Conservation (phyloP, 2,113 vertebrate genomes). For the Edolisoma coerulescens region DNA sequence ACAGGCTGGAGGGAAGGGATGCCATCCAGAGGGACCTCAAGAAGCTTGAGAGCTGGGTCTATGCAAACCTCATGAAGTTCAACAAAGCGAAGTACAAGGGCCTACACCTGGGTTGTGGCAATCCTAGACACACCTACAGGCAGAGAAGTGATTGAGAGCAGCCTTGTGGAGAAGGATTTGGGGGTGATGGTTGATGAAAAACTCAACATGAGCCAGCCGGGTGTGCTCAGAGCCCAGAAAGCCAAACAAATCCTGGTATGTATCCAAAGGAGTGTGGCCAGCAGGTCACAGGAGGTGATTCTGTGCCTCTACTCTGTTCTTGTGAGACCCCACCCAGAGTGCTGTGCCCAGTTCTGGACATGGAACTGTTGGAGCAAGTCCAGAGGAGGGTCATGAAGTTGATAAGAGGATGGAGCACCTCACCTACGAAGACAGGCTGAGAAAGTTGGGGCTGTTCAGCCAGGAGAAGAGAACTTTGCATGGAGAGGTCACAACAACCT, state of each 20-base stretch:
- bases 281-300: not conserved
- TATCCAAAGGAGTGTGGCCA: not conserved
- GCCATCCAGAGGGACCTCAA: not conserved
- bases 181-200: not conserved
- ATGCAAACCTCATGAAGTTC: not conserved
- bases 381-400: not conserved
- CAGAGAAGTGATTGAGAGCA: not conserved
- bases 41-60: not conserved
- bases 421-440: not conserved
- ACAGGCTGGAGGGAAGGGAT: accelerated
- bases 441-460: not conserved
- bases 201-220: not conserved
- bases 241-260: not conserved
- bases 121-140: not conserved
- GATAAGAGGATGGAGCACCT: not conserved
- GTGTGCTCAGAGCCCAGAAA: not conserved
- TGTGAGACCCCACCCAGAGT: not conserved
- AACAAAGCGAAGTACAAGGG: not conserved
- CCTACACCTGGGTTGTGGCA: not conserved
- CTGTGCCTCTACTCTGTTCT: not conserved
- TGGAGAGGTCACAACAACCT: not conserved
- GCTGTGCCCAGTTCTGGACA: not conserved
- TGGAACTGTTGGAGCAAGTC: not conserved
- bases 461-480: not conserved
- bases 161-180: not conserved